Evolutionary conservation across 2,113 vertebrate species (phyloP).

Genomic region (Chelonoidis abingdonii): DNA sequence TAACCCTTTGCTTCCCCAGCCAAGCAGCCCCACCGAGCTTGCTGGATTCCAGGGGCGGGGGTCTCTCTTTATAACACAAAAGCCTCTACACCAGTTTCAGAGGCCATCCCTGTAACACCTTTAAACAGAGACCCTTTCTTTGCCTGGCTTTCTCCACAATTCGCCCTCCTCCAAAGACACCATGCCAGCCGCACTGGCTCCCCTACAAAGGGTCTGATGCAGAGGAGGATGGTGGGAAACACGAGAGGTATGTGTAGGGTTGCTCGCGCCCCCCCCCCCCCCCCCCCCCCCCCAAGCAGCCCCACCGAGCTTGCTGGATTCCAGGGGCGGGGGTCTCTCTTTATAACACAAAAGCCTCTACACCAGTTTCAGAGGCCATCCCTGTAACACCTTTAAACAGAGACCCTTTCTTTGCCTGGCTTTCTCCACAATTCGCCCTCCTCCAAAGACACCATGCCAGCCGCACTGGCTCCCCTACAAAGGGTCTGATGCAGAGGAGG

Average conservation of each 20-base stretch:
- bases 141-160: not conserved
- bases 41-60: not conserved
- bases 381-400: not conserved
- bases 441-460: not conserved
- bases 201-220: not conserved
- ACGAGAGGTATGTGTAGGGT: slow-evolving; percentile 4
- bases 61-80: not conserved
- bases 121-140: not conserved
- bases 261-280: slow-evolving; percentile 30
- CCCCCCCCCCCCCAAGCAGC: slow-evolving; percentile 8
- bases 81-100: not conserved
- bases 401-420: slow-evolving; percentile 30
- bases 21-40: not conserved
- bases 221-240: not conserved
- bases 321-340: not conserved
- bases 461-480: not conserved
- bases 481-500: not conserved
- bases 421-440: not conserved
- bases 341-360: not conserved
- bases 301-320: not conserved
- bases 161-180: not conserved
- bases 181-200: not conserved
- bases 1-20: slow-evolving; percentile 81
- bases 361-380: not conserved
- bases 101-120: not conserved